Conservation (phyloP, 2,113 vertebrate genomes). For the Malurus alboscapulatus region DNA sequence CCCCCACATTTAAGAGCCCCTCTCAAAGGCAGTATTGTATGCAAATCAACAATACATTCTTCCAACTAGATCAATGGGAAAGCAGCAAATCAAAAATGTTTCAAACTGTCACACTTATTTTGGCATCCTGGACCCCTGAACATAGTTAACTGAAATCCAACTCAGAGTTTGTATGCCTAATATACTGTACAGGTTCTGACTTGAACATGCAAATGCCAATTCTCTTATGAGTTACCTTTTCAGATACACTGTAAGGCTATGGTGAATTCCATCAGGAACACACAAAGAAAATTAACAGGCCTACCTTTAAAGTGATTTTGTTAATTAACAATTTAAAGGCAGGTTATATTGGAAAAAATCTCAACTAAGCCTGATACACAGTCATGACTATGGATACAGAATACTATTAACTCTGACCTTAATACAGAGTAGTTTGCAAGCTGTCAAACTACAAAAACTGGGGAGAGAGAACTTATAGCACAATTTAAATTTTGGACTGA, state of each 20-base stretch:
- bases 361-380: constrained; percentile 72
- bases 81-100: constrained; percentile 84
- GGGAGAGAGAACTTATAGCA: constrained; percentile 71
- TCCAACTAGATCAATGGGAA: constrained; percentile 79
- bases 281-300: constrained; percentile 75
- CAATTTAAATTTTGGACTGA: constrained; percentile 74
- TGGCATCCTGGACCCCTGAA: constrained; percentile 90
- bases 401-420: constrained; percentile 72
- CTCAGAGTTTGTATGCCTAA: constrained; percentile 80
- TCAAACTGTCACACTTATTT: constrained; percentile 79
- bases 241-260: constrained; percentile 84
- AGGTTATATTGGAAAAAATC: constrained; percentile 62
- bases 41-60: constrained; percentile 78
- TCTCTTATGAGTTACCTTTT: constrained; percentile 73
- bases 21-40: constrained; percentile 84
- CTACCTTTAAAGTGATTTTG: constrained; percentile 72
- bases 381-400: constrained; percentile 76
- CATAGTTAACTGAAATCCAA: constrained; percentile 75
- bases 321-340: constrained; percentile 73
- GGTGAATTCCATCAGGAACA: constrained; percentile 84
- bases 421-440: constrained; percentile 69
- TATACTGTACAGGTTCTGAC: constrained; percentile 79
- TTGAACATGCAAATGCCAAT: constrained; percentile 80
- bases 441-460: constrained; percentile 68
- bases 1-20: constrained; percentile 76